phyloP scores from a whole-genome alignment of 2,888 invertebrate species.

The Galerucella pusilla region DNA sequence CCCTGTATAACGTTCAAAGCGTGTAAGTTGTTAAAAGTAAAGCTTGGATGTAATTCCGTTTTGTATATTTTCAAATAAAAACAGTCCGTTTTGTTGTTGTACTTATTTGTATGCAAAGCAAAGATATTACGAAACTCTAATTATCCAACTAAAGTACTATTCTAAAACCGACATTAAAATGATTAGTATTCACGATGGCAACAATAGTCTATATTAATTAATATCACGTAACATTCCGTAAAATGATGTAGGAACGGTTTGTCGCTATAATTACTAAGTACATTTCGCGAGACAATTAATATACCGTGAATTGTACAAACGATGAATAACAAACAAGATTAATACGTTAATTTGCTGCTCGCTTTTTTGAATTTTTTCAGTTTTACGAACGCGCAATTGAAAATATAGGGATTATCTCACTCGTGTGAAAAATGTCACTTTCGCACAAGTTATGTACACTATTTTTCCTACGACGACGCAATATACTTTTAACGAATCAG shows the following conservation, averaged over 20 bases:
- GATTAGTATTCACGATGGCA: constrained; percentile 6
- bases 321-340: neutral
- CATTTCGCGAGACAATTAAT: constrained; percentile 10
- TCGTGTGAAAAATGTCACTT: too few relatives aligned
- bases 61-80: too few relatives aligned
- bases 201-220: constrained; percentile 16
- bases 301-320: constrained; percentile 6
- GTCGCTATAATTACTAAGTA: constrained; percentile 8
- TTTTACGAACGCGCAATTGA: neutral
- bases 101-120: neutral
- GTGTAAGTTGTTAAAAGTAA: too few relatives aligned
- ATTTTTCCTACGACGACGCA: too few relatives aligned
- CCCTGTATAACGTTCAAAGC: too few relatives aligned
- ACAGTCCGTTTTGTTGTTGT: too few relatives aligned
- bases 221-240: constrained; percentile 12
- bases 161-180: neutral
- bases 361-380: neutral
- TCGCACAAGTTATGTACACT: too few relatives aligned
- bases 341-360: neutral
- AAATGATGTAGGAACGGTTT: constrained; percentile 8
- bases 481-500: too few relatives aligned
- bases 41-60: too few relatives aligned
- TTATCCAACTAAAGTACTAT: neutral
- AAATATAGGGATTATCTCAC: too few relatives aligned
- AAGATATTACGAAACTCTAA: neutral